Base-by-base conservation (phyloP, 1,140 invertebrate genomes). In the Eupeodes corollae region DNA sequence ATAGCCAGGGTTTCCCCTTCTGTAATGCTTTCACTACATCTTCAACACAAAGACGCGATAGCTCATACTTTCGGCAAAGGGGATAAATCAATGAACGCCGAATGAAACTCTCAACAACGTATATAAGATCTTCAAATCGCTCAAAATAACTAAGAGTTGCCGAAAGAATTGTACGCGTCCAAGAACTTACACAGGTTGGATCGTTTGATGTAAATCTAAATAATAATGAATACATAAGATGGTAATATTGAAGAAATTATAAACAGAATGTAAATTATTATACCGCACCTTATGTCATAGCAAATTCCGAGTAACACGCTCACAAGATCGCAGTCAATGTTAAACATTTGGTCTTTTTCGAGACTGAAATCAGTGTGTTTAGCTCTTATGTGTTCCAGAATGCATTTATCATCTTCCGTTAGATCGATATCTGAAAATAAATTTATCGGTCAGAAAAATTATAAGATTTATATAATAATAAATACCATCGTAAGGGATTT, bases 221-320 rank as follows among this genome's bases (percentile, higher is more conserved):
- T 47, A 18, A 51, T 47, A 16, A 16, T 18, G 21, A 42, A 30
- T 42, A 26, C 37, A 13, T 31, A 12, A 6, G 14, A 18, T 31
- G 31, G n/a, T 15, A 21, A 14, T 46, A 8, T 42, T 26, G 11
- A n/a, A 16, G 21, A 11, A 39, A 18, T 21, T 31, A 38, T n/a
- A 14, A 18, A 42, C n/a, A n/a, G 12, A 12, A 5, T 19, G 8
- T 19, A 6, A 38, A 31, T 1, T 11, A n/a, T 1, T 16, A 50
- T 14, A 21, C 32, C 19, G 38, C 50, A 53, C 52, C 63, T 50
- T 30, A 62, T 58, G 52, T 66, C 63, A 41, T 66, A 66, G 43
- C 63, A 66, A 46, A 66, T 66, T 44, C 57, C 63, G 18, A 66
- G 42, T 19, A 66, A 44, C 42, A 66, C 62, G 50, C 61, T 62